Percentiles rank a stretch among this genome's conserved stretches.
Evolutionary conservation across 2,113 vertebrate species (phyloP).

Genomic region (Sclerurus mexicanus): DNA sequence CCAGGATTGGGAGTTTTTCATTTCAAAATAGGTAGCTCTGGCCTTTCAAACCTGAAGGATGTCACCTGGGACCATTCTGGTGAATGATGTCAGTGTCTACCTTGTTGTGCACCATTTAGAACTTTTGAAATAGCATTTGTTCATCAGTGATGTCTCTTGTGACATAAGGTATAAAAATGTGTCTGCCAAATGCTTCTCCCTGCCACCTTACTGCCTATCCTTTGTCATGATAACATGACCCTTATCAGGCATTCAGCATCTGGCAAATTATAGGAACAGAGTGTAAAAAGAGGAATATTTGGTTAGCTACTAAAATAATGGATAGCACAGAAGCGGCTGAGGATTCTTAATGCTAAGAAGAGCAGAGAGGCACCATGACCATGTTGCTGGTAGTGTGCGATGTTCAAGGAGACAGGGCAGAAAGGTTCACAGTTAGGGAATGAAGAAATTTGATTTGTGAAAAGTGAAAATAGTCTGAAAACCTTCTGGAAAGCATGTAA

Average conservation of each 20-base stretch:
- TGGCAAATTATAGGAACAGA: background rate
- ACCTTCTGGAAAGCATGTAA: background rate
- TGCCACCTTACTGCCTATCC: background rate
- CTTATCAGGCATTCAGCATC: background rate
- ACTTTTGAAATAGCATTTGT: background rate
- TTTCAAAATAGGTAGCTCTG: background rate
- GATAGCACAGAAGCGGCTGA: background rate
- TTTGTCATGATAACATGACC: background rate
- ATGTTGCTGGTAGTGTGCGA: background rate
- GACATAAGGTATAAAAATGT: background rate
- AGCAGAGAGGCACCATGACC: background rate
- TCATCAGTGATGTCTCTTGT: background rate
- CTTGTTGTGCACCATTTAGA: background rate
- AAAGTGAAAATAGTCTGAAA: background rate
- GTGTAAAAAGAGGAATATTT: background rate
- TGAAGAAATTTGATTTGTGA: background rate
- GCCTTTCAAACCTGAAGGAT: background rate
- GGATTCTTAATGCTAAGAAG: background rate
- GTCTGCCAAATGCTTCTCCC: background rate
- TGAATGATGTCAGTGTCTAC: background rate
- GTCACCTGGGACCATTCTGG: background rate
- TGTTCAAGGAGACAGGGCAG: background rate
- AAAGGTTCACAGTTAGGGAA: background rate
- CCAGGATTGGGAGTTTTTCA: background rate
- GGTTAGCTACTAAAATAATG: background rate